phyloP scores from a whole-genome alignment of 2,888 invertebrate genomes.

The Apantesis nais region DNA sequence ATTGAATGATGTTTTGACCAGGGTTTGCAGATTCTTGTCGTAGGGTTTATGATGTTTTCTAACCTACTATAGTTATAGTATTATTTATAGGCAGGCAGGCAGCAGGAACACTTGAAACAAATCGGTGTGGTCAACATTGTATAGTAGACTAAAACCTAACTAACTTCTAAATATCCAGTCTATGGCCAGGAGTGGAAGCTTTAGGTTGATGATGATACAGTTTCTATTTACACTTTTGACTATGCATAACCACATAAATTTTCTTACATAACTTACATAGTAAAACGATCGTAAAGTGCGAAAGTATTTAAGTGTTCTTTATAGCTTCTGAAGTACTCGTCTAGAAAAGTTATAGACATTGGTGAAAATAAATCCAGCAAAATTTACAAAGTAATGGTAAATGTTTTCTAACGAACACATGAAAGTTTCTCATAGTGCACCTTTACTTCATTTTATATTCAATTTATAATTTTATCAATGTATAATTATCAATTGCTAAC shows the following conservation, averaged over 20 bases:
- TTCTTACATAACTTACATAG: neutral
- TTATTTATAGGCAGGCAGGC: too few species aligned
- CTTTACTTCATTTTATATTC: neutral
- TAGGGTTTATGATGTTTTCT: neutral
- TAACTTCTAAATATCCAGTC: too few species aligned
- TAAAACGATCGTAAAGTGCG: neutral
- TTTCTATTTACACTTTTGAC: neutral
- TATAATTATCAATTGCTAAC: too few species aligned
- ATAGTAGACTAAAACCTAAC: too few species aligned
- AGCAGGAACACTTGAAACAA: too few species aligned
- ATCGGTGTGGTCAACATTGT: too few species aligned
- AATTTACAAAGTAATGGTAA: neutral
- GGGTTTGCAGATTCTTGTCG: neutral
- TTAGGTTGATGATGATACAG: neutral
- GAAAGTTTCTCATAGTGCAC: neutral
- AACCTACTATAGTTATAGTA: neutral
- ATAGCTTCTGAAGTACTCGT: neutral
- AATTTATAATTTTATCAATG: too few species aligned
- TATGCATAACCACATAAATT: neutral
- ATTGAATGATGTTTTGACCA: neutral
- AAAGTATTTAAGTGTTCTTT: neutral
- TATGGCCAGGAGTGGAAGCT: too few species aligned
- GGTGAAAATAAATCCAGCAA: neutral
- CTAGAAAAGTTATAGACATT: neutral
- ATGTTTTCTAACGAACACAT: neutral